phyloP scores from a whole-genome alignment of 2,113 vertebrate genomes.

The Anarhynchus alexandrinus region DNA sequence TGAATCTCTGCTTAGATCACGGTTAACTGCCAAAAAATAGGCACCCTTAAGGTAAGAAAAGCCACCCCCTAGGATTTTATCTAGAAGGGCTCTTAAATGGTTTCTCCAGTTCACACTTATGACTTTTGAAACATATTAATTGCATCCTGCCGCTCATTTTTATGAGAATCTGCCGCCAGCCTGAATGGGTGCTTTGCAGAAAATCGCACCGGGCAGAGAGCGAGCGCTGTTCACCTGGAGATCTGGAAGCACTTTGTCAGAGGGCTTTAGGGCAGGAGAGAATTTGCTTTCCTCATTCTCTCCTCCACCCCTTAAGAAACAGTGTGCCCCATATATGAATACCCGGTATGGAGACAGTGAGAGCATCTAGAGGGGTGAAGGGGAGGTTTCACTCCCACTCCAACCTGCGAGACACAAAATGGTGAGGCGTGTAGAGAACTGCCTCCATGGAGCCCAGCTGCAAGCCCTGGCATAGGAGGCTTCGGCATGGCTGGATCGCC shows the following conservation, averaged over 20 bases:
- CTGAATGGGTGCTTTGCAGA: not conserved
- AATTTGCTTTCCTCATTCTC: not conserved
- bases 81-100: not conserved
- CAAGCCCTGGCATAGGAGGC: conserved; percentile 20
- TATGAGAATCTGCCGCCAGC: not conserved
- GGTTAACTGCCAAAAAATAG: not conserved
- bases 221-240: not conserved
- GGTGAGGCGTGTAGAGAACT: conserved; percentile 40
- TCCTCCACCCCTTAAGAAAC: not conserved
- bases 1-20: not conserved
- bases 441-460: conserved; percentile 17
- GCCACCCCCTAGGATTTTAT: not conserved
- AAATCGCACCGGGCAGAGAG: not conserved
- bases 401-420: not conserved
- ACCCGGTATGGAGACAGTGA: not conserved
- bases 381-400: conserved; percentile 15
- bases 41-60: not conserved
- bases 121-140: conserved; percentile 18
- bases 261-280: not conserved
- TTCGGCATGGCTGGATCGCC: not conserved
- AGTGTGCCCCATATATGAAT: not conserved
- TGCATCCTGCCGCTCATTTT: conserved; percentile 11
- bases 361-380: not conserved
- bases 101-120: not conserved
- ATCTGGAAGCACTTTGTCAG: conserved; percentile 4